phyloP scores from a whole-genome alignment of 2,113 vertebrate genomes.

The human region DNA sequence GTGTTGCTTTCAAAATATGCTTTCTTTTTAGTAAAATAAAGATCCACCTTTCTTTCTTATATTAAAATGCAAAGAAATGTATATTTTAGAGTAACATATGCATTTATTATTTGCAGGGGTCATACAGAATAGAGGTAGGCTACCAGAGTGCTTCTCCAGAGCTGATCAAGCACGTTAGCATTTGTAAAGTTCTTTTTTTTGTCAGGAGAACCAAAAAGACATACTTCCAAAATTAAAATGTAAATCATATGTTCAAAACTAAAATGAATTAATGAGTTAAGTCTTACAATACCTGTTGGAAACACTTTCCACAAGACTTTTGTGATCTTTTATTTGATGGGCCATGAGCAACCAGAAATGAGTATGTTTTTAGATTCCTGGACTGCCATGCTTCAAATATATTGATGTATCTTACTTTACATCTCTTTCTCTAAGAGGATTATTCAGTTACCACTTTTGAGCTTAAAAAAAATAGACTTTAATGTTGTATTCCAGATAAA shows the following conservation, averaged over 20 bases:
- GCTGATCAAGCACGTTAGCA: not conserved
- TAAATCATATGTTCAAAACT: not conserved
- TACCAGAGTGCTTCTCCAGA: not conserved
- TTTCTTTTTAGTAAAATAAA: slow-evolving; percentile 20
- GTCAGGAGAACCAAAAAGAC: not conserved
- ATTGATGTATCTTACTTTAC: not conserved
- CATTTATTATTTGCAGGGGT: not conserved
- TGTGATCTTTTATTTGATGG: not conserved
- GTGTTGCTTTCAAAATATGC: slow-evolving; percentile 40
- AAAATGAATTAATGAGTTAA: not conserved
- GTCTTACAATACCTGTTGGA: not conserved
- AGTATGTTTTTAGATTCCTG: not conserved
- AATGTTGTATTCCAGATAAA: not conserved
- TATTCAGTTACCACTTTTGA: not conserved
- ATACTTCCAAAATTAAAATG: slow-evolving; percentile 5
- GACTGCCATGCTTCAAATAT: not conserved
- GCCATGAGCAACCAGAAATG: not conserved
- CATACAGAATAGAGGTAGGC: not conserved
- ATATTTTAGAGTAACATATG: not conserved
- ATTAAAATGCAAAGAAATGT: not conserved
- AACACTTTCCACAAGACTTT: not conserved
- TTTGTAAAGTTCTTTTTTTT: not conserved
- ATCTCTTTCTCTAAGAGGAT: not conserved
- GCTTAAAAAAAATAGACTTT: not conserved
- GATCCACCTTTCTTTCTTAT: not conserved